These are phyloP conservation scores for Lithophane ornitopus DNA, from an alignment of 2,888 invertebrate species.

Conservation along the genomic window DNA sequence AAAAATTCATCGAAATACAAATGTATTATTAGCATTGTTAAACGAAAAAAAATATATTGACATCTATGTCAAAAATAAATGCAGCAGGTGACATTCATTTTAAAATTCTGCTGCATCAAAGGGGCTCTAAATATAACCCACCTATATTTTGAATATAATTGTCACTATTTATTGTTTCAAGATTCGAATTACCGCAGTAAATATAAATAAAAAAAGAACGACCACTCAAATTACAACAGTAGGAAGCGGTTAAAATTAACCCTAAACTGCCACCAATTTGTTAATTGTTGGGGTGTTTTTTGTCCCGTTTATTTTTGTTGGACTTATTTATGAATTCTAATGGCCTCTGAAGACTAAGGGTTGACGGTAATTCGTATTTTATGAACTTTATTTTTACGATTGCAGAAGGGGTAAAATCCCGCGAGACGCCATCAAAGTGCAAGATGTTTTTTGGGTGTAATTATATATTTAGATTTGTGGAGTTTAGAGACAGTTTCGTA, in stretches of 20 bases:
- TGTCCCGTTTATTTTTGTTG: slow-evolving; percentile 78
- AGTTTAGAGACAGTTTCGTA: slow-evolving; percentile 26
- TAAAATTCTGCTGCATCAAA: not conserved
- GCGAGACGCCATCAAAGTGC: slow-evolving; percentile 68
- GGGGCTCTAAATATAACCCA: slow-evolving; percentile 27
- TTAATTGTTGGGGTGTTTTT: slow-evolving; percentile 88
- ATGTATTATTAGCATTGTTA: not conserved
- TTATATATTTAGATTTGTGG: slow-evolving; percentile 61
- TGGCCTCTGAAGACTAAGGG: slow-evolving; percentile 85
- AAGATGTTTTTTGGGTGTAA: slow-evolving; percentile 65
- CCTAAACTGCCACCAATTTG: slow-evolving; percentile 86
- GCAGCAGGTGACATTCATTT: not conserved
- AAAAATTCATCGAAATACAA: not conserved
- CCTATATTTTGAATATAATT: slow-evolving; percentile 66
- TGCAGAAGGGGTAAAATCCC: slow-evolving; percentile 78
- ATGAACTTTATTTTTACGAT: slow-evolving; percentile 86
- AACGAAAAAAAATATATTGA: not conserved
- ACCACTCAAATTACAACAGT: slow-evolving; percentile 75
- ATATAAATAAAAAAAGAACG: slow-evolving; percentile 71
- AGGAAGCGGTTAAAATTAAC: slow-evolving; percentile 87
- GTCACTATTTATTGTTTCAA: slow-evolving; percentile 86
- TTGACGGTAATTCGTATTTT: slow-evolving; percentile 88
- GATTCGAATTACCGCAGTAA: slow-evolving; percentile 82
- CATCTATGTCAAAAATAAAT: slow-evolving; percentile 5
- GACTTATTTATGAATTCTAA: slow-evolving; percentile 89